Percentiles rank a stretch among this genome's conserved stretches.
These are phyloP conservation scores for Therioaphis trifolii DNA, from an alignment of 2,888 invertebrate genomes.

Conservation along the genomic window DNA sequence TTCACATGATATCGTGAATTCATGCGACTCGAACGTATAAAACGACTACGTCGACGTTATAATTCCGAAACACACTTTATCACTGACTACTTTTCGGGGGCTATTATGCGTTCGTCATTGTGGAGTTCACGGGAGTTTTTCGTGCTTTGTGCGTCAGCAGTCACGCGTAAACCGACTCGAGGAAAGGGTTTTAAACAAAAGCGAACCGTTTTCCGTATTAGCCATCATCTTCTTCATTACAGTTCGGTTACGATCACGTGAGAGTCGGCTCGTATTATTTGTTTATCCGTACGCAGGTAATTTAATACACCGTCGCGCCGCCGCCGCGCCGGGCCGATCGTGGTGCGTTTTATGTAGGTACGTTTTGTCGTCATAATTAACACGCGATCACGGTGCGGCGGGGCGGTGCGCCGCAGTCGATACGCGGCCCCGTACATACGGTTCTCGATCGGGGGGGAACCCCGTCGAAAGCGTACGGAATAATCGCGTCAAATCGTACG, in stretches of 20 bases:
- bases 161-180: conserved; percentile 38
- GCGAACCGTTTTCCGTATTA: background rate
- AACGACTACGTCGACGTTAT: background rate
- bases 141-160: conserved; percentile 33
- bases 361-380: background rate
- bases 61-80: conserved; percentile 5
- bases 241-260: conserved; percentile 29
- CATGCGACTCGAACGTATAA: background rate
- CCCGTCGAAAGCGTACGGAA: no score
- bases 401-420: no score
- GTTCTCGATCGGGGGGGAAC: no score
- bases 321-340: background rate
- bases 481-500: background rate
- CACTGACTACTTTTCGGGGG: background rate
- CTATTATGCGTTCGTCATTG: conserved; percentile 3
- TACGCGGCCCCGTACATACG: no score
- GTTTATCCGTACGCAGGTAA: no score
- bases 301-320: background rate
- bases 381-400: background rate
- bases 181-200: conserved; percentile 31
- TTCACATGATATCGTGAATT: no score
- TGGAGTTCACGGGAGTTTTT: conserved; percentile 19
- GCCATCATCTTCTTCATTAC: conserved; percentile 17
- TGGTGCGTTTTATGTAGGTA: no score
- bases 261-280: background rate